These are phyloP conservation scores for Pollimyrus isidori DNA, from an alignment of 2,113 vertebrate genomes.

Conservation along the genomic window DNA sequence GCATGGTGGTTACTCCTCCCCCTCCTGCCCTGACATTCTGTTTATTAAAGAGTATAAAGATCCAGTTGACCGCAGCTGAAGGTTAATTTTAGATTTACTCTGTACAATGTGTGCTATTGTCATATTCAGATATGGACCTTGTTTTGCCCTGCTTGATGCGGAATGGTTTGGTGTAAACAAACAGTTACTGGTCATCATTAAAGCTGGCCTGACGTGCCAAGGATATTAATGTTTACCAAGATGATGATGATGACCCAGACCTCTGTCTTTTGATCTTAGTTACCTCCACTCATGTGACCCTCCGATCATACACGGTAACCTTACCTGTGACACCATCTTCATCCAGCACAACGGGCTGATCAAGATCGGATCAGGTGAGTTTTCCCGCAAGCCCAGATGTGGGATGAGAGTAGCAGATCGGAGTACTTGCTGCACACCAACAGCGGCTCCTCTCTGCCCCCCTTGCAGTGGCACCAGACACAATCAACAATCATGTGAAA, in stretches of 20 bases:
- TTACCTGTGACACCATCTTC: slow-evolving; percentile 99
- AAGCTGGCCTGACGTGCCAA: background rate
- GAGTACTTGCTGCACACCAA: background rate
- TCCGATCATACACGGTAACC: slow-evolving; percentile 95
- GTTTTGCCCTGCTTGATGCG: background rate
- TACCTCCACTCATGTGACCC: slow-evolving; percentile 97
- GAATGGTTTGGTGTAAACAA: background rate
- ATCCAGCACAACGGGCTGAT: slow-evolving; percentile 99
- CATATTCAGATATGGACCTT: background rate
- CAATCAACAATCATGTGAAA: slow-evolving; percentile 98
- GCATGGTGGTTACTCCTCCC: background rate
- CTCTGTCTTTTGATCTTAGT: slow-evolving; percentile 50
- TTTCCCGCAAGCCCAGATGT: background rate
- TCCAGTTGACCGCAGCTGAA: background rate
- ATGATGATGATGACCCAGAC: background rate
- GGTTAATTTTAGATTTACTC: background rate
- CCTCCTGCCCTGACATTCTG: background rate
- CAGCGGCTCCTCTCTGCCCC: background rate
- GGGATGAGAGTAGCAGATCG: background rate
- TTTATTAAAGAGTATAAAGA: background rate
- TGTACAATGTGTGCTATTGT: background rate
- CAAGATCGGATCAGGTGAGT: slow-evolving; percentile 94
- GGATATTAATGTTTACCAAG: too few relatives aligned
- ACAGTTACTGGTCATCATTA: too few relatives aligned
- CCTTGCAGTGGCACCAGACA: slow-evolving; percentile 85